Conservation (phyloP, 1,140 invertebrate genomes). For the Odontomachus brunneus region DNA sequence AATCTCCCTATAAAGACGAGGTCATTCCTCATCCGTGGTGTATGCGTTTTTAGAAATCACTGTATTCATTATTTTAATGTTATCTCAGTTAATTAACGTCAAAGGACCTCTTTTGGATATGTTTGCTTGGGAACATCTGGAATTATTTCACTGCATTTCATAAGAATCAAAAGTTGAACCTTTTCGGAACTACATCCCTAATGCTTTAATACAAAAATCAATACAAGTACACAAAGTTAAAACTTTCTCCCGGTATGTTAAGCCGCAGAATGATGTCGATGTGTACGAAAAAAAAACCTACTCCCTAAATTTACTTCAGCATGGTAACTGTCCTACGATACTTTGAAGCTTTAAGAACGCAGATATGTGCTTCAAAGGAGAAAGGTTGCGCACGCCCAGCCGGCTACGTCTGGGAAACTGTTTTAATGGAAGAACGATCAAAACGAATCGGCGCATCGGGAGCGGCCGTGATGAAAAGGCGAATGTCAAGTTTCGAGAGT, state of each 20-base stretch:
- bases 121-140: too few relatives aligned
- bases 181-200: too few relatives aligned
- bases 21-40: too few relatives aligned
- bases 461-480: constrained; percentile 61
- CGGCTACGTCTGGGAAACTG: constrained; percentile 24
- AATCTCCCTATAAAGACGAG: too few relatives aligned
- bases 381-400: background rate
- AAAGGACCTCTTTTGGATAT: too few relatives aligned
- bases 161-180: too few relatives aligned
- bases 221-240: too few relatives aligned
- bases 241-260: background rate
- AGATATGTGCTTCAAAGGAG: constrained; percentile 23
- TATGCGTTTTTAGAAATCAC: too few relatives aligned
- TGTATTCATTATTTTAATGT: too few relatives aligned
- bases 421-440: constrained; percentile 69
- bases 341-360: constrained; percentile 35
- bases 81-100: too few relatives aligned
- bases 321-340: constrained; percentile 22
- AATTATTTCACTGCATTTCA: too few relatives aligned
- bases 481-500: constrained; percentile 66
- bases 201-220: too few relatives aligned
- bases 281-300: background rate
- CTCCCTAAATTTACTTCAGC: constrained; percentile 22
- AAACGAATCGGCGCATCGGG: constrained; percentile 43
- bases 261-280: constrained; percentile 15